Evolutionary conservation across 1,140 invertebrate genomes (phyloP).

Genomic region (Lithobius niger): DNA sequence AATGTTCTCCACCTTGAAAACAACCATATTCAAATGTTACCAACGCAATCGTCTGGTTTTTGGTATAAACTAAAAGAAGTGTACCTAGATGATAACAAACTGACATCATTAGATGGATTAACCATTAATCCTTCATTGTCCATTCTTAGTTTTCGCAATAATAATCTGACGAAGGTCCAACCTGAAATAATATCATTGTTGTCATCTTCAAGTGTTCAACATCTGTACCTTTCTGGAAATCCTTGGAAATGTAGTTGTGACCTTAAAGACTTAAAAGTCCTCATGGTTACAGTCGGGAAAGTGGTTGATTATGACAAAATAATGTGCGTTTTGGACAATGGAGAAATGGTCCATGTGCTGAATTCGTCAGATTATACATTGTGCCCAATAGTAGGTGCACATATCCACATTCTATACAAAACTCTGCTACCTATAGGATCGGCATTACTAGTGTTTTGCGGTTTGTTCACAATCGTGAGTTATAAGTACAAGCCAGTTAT

Average conservation of each 20-base stretch:
- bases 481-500: not conserved
- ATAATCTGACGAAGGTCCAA: not conserved
- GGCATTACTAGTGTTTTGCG: not conserved
- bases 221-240: not conserved
- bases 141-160: not conserved
- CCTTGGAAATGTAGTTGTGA: not conserved
- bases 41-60: no score
- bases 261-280: not conserved
- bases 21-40: no score
- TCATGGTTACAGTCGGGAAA: not conserved
- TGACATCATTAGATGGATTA: not conserved
- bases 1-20: no score
- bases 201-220: not conserved
- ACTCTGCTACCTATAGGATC: not conserved
- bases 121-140: not conserved
- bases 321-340: not conserved
- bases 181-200: not conserved
- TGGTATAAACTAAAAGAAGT: not conserved
- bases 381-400: not conserved
- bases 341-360: not conserved
- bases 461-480: not conserved
- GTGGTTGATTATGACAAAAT: not conserved
- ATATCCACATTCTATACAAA: not conserved
- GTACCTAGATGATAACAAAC: not conserved
- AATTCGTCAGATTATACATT: not conserved